Evolutionary conservation across 2,888 invertebrate species (phyloP), one percentile per base, ranked within the genome.

Genomic region (Netelia melanura): DNA sequence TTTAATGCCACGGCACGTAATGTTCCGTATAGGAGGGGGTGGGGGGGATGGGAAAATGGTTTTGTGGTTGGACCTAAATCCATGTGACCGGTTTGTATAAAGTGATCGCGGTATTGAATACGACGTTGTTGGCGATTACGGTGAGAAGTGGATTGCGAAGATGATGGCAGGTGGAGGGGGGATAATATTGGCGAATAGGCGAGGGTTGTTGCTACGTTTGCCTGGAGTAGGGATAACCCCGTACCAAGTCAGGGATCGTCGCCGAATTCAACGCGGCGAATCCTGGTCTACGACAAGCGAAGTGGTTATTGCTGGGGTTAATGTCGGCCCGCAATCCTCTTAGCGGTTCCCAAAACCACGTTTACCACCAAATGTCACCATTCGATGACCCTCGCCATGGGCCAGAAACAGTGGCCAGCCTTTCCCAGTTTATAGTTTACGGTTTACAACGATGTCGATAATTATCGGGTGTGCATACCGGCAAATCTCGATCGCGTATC

Each of bases 261-360:
- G 30, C 65, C 14, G 74, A 74, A 79, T 75, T 78, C 76, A 77
- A 77, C 72, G 67, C 68, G 38, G 6, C 38, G 38, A 48, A 17
- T 21, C 58, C 17, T 78, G 81, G 79, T 79, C 77, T 81, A 82
- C 81, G 76, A 77, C 78, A 81, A 86, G 86, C 77, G 84, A 64
- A 81, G 81, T 72, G 88, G 86, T 89, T 89, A 89, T 89, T 81
- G 86, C 83, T 81, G 86, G 81, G 86, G 87, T 87, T 86, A 86
- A 90, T 86, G 89, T 88, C 86, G 75, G 83, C 82, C 89, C 89
- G 84, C 90, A 89, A 90, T 90, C 90, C 90, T 89, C 90, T 90
- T 90, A 90, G 87, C 81, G 86, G 71, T 72, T 81, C 52, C 79
- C 80, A 58, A 84, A 85, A 88, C 86, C 85, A 68, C 81, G 68